Evolutionary conservation across 2,888 invertebrate species (phyloP).

Genomic region (Beris chalybata): DNA sequence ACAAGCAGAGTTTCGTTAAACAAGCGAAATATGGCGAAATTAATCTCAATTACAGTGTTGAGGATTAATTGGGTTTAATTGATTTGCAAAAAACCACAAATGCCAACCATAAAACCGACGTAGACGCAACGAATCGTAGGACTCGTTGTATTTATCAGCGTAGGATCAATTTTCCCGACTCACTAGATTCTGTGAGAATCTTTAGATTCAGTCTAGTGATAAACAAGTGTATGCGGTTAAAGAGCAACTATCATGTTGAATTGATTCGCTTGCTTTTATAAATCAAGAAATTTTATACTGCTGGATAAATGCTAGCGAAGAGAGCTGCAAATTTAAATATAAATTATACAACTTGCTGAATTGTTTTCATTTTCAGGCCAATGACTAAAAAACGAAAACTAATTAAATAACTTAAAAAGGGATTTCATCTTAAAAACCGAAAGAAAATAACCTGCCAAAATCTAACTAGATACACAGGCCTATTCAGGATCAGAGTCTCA

Average conservation of each 20-base stretch:
- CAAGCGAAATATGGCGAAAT: conserved; percentile 24
- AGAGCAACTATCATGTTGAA: conserved; percentile 11
- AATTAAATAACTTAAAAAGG: too few relatives aligned
- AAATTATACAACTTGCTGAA: too few relatives aligned
- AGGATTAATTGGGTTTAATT: conserved; percentile 58
- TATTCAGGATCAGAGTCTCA: too few relatives aligned
- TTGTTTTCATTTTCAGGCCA: too few relatives aligned
- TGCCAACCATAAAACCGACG: conserved; percentile 46
- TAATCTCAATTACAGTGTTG: conserved; percentile 51
- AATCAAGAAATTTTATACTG: neutral
- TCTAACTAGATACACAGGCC: too few relatives aligned
- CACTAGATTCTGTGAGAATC: conserved; percentile 14
- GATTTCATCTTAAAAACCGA: too few relatives aligned
- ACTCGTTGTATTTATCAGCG: conserved; percentile 41
- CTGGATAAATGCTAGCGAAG: too few relatives aligned
- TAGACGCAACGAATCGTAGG: conserved; percentile 46
- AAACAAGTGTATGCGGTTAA: conserved; percentile 3
- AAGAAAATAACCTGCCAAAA: too few relatives aligned
- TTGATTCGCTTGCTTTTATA: conserved; percentile 3
- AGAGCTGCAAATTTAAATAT: too few relatives aligned
- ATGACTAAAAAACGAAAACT: too few relatives aligned
- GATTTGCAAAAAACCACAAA: conserved; percentile 57
- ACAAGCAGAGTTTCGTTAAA: conserved; percentile 11
- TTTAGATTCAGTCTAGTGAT: neutral
- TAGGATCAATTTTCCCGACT: conserved; percentile 1